Conservation (phyloP, 2,888 invertebrate species). For the Epistrophella euchroma region DNA sequence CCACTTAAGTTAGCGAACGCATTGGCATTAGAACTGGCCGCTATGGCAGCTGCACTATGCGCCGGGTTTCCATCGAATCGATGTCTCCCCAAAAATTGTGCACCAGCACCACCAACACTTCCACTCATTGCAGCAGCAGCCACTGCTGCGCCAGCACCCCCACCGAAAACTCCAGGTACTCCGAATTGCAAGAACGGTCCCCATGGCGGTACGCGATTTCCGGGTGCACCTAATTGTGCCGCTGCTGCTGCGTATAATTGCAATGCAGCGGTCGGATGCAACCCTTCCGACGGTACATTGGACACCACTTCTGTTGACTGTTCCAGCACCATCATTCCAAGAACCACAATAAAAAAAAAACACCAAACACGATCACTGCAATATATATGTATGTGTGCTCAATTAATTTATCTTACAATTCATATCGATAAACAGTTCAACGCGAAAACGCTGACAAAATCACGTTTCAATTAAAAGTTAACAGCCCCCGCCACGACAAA, state of each 20-base stretch:
- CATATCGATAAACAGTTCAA: conserved; percentile 57
- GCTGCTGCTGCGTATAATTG: conserved; percentile 82
- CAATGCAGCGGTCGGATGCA: conserved; percentile 82
- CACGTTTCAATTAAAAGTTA: conserved; percentile 58
- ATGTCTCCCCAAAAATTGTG: conserved; percentile 80
- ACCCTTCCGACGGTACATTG: conserved; percentile 81
- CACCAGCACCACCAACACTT: conserved; percentile 51
- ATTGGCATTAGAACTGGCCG: conserved; percentile 81
- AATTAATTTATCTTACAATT: conserved; percentile 39
- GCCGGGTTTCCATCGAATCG: conserved; percentile 80
- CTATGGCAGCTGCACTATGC: conserved; percentile 81
- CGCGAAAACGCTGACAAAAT: conserved; percentile 37
- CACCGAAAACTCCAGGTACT: conserved; percentile 82
- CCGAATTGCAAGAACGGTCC: conserved; percentile 82
- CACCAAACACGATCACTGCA: conserved; percentile 42
- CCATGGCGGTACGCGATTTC: conserved; percentile 82
- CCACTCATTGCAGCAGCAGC: conserved; percentile 63
- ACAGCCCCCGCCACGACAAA: conserved; percentile 67
- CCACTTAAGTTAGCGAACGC: conserved; percentile 82
- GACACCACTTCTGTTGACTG: conserved; percentile 66
- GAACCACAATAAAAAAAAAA: not conserved
- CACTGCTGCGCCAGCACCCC: conserved; percentile 77
- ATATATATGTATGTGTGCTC: not conserved
- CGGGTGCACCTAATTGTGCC: conserved; percentile 82
- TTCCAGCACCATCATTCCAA: conserved; percentile 71